Conservation (phyloP, 2,797 vertebrate species). For the Peromyscus melanophrys region DNA sequence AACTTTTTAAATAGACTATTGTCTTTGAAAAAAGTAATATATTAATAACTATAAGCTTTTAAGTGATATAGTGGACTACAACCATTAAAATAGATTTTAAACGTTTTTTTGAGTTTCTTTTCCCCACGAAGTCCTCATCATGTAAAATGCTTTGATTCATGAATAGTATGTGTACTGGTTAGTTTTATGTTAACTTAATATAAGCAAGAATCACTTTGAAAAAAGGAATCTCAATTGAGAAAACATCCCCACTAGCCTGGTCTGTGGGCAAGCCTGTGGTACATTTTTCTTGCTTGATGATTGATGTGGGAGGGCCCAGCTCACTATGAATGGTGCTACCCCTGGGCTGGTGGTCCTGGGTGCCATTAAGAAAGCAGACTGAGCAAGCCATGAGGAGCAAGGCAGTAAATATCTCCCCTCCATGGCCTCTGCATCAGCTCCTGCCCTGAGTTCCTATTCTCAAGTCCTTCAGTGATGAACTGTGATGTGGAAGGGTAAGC, state of each 20-base stretch:
- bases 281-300: neutral
- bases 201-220: neutral
- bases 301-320: too few relatives aligned
- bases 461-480: neutral
- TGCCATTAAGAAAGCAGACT: neutral
- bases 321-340: neutral
- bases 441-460: neutral
- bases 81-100: neutral
- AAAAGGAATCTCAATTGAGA: neutral
- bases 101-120: slow-evolving; percentile 12
- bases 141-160: neutral
- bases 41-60: slow-evolving; percentile 13
- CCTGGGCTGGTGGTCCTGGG: neutral
- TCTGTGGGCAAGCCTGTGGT: neutral
- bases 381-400: neutral
- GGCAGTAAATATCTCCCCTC: neutral
- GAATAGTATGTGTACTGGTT: neutral
- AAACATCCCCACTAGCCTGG: neutral
- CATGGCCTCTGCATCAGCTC: neutral
- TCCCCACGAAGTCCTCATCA: neutral
- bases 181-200: neutral
- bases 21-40: neutral
- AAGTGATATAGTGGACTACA: neutral
- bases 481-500: neutral
- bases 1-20: neutral